Evolutionary conservation across 2,888 invertebrate genomes (phyloP), one percentile per base, ranked within the genome.

Genomic region (Lissonota sp.): DNA sequence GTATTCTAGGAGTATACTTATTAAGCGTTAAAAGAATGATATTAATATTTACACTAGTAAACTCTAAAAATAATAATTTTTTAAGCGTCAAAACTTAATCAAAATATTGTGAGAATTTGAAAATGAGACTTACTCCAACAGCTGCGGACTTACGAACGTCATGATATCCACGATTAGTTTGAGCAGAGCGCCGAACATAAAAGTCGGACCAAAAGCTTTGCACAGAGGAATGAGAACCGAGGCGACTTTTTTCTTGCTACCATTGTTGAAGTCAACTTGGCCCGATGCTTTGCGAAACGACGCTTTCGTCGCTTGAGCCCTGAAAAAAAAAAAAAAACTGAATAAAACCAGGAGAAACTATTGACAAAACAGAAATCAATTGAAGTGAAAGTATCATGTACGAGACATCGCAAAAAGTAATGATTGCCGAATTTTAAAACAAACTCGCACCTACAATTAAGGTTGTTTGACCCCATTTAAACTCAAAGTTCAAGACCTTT

Each of bases 71-170:
- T 26, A 26, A 26, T 26, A 1, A 26, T 26, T 26, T 26, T 26
- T 26, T 3, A 26, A 26, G 26, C 26, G 26, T 3, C 26, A 3
- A 26, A 26, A 26, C 26, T 26, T 26, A 3, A 26, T 26, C 26
- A 3, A 26, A 26, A 3, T 26, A 26, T 3, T 1, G 26, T 26
- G 26, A 26, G 26, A 26, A 26, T 26, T 26, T 26, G 26, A 26
- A 26, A 26, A 26, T 16, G 40, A 6, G 64, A 90, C 90, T 95
- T 93, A 98, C 98, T 95, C 96, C 80, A 98, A 94, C 87, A 99
- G 94, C 92, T 97, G 96, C 0, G 99, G 99, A 86, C 97, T 98
- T 55, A 97, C 94, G 93, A 99, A 99, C 84, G 97, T 97, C 71
- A 99, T 92, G 12, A 96, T 83, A 93, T 98, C 99, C 88, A 97